Evolutionary conservation across 1,140 invertebrate genomes (phyloP).

Genomic region (Plutomurus gul): DNA sequence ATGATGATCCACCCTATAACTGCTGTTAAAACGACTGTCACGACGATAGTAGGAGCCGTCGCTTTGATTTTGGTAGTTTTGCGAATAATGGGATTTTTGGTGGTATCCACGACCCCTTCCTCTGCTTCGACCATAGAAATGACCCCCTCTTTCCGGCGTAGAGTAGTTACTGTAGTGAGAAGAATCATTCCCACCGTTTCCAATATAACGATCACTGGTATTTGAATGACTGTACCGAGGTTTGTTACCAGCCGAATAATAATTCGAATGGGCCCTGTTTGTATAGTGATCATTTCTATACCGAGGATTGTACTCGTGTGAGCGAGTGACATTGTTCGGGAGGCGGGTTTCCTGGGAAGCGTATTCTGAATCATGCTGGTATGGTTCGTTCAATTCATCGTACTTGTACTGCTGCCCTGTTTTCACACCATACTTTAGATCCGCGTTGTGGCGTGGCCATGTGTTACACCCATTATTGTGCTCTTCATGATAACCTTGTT

Average conservation of each 20-base stretch:
- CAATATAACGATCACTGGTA: background rate
- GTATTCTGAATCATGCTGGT: background rate
- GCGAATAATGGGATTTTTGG: background rate
- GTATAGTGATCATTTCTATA: background rate
- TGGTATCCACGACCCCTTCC: background rate
- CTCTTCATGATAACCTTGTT: background rate
- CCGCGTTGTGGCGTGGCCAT: background rate
- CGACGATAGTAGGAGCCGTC: background rate
- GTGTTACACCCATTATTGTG: background rate
- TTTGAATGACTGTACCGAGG: background rate
- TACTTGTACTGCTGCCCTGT: background rate
- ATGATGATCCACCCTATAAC: no score
- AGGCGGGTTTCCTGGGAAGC: background rate
- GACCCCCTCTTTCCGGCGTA: background rate
- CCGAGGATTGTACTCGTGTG: background rate
- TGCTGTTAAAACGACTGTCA: background rate
- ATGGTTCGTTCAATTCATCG: background rate
- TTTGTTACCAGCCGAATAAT: background rate
- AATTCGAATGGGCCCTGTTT: background rate
- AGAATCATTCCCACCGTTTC: background rate
- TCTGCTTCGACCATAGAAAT: background rate
- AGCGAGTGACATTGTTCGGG: no score
- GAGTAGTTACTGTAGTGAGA: background rate
- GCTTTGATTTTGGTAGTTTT: background rate
- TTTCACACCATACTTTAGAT: background rate